phyloP scores from a whole-genome alignment of 1,140 invertebrate species.

The Arion vulgaris region DNA sequence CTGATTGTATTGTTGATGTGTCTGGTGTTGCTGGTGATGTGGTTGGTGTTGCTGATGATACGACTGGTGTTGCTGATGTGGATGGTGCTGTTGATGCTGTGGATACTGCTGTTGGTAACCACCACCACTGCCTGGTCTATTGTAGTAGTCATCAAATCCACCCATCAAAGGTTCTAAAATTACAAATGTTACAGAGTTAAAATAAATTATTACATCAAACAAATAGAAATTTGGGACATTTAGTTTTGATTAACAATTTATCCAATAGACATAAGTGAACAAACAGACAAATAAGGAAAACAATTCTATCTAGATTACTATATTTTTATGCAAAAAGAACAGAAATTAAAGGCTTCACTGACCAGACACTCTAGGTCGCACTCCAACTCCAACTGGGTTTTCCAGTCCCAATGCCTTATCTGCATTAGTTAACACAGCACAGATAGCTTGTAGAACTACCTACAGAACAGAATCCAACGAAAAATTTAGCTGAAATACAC shows the following conservation, averaged over 20 bases:
- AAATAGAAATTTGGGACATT: no score
- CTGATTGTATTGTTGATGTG: constrained; percentile 2
- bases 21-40: constrained; percentile 1
- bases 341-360: constrained; percentile 44
- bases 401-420: constrained; percentile 81
- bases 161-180: constrained; percentile 25
- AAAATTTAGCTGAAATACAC: neutral
- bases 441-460: constrained; percentile 80
- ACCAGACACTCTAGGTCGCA: constrained; percentile 80
- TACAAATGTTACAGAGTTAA: no score
- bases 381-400: constrained; percentile 84
- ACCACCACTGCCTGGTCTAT: neutral
- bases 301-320: no score
- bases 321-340: no score
- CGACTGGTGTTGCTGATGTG: constrained; percentile 11
- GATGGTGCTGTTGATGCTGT: constrained; percentile 17
- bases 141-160: constrained; percentile 29
- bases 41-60: constrained; percentile 5
- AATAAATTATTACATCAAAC: neutral
- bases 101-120: neutral
- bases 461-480: constrained; percentile 52
- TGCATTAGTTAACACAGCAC: constrained; percentile 81
- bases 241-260: no score
- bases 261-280: no score
- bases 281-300: no score